Conservation (phyloP, 2,797 vertebrate genomes). For the Helarctos malayanus region DNA sequence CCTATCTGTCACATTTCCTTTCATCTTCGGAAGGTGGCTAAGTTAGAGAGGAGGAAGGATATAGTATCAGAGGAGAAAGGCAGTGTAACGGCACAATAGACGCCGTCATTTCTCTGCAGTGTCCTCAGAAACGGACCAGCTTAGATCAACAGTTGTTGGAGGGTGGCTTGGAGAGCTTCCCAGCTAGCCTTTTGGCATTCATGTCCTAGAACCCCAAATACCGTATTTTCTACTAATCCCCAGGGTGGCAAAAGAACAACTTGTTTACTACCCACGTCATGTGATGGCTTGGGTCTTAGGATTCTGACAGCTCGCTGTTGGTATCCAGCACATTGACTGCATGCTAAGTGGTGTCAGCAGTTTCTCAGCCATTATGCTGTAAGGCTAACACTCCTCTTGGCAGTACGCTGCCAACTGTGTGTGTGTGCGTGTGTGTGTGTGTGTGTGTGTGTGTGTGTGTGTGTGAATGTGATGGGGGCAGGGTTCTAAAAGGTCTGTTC, state of each 20-base stretch:
- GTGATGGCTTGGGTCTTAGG: constrained; percentile 1
- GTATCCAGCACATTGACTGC: neutral
- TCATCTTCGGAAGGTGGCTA: neutral
- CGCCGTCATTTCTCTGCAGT: neutral
- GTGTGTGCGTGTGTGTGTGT: neutral
- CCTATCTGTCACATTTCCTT: neutral
- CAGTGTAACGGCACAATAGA: neutral
- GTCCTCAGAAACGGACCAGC: neutral
- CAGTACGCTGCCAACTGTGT: neutral
- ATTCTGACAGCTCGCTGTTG: neutral
- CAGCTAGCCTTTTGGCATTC: neutral
- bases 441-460: neutral
- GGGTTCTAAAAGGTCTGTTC: neutral
- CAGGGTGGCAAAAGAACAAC: neutral
- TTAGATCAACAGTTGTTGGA: neutral
- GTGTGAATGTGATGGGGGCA: neutral
- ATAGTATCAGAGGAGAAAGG: neutral
- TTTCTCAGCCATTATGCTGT: neutral
- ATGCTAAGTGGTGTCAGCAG: neutral
- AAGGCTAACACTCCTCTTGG: neutral
- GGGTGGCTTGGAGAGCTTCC: neutral
- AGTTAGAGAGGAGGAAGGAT: neutral
- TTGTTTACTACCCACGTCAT: neutral
- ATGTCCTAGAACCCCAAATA: neutral
- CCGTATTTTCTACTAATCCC: neutral